Base-by-base conservation (phyloP, 2,797 vertebrate genomes). In the Harpagifer antarcticus region DNA sequence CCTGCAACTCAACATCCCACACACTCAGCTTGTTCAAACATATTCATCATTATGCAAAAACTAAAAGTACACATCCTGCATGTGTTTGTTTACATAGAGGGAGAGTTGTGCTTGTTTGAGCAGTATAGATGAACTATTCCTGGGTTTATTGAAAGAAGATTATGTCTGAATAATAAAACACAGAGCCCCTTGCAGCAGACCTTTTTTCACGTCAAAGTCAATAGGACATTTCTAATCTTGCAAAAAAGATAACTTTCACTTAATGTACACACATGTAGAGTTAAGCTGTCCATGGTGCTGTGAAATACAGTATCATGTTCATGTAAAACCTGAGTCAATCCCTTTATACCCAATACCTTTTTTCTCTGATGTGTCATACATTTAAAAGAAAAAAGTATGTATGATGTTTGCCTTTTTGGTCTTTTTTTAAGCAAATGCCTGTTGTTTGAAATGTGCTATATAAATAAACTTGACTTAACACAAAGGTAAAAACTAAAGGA, bases 21-120 rank as follows among this genome's bases (percentile, higher is more conserved):
- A 23, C 1, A 48, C 70, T 89, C 80, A 90, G 88, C 86, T 67
- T 73, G 77, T 86, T 80, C 20, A 73, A 47, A 5, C 40, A n/a
- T 43, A 64, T 59, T 68, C 63, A 76, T 70, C 43, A 42, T 68
- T 72, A 76, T 77, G 66, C 74, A 64, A 62, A 62, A 49, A 57
- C 72, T 56, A 40, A 75, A 68, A 57, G 11, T 40, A 60, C 48
- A 43, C 37, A 62, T 66, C 27, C 33, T 63, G 68, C 44, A 43
- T 61, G 31, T 63, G 72, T 66, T 70, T 81, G 54, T 85, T 63
- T 64, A 72, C 66, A 33, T n/a, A 52, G 50, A 49, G 37, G n/a
- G 58, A 37, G 44, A 56, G 23, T 48, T 57, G 69, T 72, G 85
- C 49, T 72, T 20, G 59, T 74, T 17, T 58, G 71, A 78, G 68